phyloP scores from a whole-genome alignment of 2,888 invertebrate genomes.

The Nipponacmea schrenckii region DNA sequence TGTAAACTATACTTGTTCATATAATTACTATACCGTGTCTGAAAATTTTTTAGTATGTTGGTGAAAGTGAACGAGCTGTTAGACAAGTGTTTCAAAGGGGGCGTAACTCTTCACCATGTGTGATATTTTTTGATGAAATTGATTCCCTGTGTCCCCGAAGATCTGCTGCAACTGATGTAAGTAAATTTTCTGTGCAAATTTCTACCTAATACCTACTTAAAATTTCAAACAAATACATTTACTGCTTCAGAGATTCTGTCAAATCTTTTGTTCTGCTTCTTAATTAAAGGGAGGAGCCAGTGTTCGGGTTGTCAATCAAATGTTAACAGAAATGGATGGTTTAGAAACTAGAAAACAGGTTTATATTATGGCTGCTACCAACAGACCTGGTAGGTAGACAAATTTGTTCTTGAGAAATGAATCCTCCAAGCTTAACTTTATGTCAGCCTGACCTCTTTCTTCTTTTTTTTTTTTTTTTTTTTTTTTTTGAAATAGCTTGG shows the following conservation, averaged over 20 bases:
- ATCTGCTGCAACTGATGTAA: conserved; percentile 78
- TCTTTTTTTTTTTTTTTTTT: no score
- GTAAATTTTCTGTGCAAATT: conserved; percentile 19
- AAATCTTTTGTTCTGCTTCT: no score
- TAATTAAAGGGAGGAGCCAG: conserved; percentile 65
- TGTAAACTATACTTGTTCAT: no score
- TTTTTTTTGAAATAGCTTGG: no score
- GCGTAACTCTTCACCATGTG: conserved; percentile 93
- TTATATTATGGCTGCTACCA: conserved; percentile 94
- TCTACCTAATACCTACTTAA: no score
- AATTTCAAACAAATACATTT: no score
- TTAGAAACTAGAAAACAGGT: conserved; percentile 90
- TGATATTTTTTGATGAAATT: conserved; percentile 94
- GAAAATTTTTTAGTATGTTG: conserved; percentile 80
- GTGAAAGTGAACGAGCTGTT: conserved; percentile 97
- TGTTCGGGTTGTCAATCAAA: conserved; percentile 90
- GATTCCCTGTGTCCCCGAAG: conserved; percentile 94
- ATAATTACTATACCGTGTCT: neutral
- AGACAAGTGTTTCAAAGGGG: conserved; percentile 96
- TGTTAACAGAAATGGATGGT: conserved; percentile 99
- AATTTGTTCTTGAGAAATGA: neutral
- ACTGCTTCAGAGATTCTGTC: no score
- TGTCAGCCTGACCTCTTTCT: no score
- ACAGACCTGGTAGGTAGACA: conserved; percentile 78
- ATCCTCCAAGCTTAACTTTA: no score